Conservation (phyloP, 37 sponge, comb jelly and placozoan species). For the Halichondria panicea region DNA sequence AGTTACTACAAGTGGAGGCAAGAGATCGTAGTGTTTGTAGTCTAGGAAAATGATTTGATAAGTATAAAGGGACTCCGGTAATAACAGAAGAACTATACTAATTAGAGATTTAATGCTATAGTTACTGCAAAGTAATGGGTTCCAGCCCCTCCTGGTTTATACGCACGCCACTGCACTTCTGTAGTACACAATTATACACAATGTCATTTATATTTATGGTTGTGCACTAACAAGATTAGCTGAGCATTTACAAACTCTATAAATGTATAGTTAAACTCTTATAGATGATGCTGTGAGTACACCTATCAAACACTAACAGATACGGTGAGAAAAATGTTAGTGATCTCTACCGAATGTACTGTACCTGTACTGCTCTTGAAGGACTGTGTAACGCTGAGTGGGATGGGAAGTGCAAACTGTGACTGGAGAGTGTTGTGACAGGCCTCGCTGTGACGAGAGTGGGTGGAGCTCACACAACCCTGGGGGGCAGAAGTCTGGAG, state of each 20-base stretch:
- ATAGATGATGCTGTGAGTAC: no score
- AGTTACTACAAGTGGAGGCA: constrained; percentile 26
- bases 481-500: constrained; percentile 17
- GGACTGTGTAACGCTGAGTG: constrained; percentile 53
- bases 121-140: no score
- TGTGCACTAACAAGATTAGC: not conserved
- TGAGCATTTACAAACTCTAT: not conserved
- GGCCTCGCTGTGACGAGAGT: constrained; percentile 55
- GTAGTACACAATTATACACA: no score
- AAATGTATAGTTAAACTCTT: no score
- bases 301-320: no score
- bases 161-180: no score
- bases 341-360: no score
- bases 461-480: constrained; percentile 14
- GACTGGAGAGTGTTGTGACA: constrained; percentile 62
- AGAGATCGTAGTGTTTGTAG: not conserved
- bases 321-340: no score
- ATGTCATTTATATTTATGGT: no score
- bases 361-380: constrained; percentile 54
- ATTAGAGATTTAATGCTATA: no score
- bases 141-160: no score
- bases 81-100: not conserved
- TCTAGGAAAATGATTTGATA: not conserved
- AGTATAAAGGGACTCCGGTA: not conserved
- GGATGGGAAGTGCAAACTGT: constrained; percentile 70